Evolutionary conservation across 2,888 invertebrate species (phyloP).

Genomic region (Raillietiella orientalis): DNA sequence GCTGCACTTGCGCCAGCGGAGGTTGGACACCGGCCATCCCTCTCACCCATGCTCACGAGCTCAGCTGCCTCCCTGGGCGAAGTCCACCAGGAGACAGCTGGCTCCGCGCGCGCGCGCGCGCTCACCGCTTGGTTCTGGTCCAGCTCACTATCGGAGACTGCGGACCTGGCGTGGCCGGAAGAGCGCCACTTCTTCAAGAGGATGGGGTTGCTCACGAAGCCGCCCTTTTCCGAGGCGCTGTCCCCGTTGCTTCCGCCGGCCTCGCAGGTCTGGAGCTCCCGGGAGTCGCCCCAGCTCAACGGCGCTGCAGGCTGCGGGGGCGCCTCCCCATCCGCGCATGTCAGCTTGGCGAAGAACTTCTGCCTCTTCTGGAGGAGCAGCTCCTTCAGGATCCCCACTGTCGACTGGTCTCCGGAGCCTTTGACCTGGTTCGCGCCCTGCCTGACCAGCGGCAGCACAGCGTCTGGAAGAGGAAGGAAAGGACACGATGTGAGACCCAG

Average conservation of each 20-base stretch:
- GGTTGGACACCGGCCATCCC: too few relatives aligned
- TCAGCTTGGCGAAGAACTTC: conserved; percentile 41
- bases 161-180: conserved; percentile 32
- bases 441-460: too few relatives aligned
- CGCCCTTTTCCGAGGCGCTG: conserved; percentile 34
- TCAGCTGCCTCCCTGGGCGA: too few relatives aligned
- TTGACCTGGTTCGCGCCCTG: too few relatives aligned
- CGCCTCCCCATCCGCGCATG: too few relatives aligned
- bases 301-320: conserved; percentile 5
- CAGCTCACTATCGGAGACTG: conserved; percentile 77
- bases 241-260: conserved; percentile 49
- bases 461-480: too few relatives aligned
- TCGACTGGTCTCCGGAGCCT: conserved; percentile 10
- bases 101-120: too few relatives aligned
- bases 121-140: too few relatives aligned
- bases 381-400: conserved; percentile 73
- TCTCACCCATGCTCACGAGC: too few relatives aligned
- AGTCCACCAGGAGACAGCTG: too few relatives aligned
- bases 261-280: conserved; percentile 14
- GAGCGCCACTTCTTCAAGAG: conserved; percentile 8
- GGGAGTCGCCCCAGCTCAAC: conserved; percentile 6
- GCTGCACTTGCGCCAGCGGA: too few relatives aligned
- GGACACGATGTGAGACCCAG: too few relatives aligned
- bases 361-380: conserved; percentile 74
- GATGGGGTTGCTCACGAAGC: conserved; percentile 27